Evolutionary conservation across 1,140 invertebrate species (phyloP).

Genomic region (Cotesia typhae): DNA sequence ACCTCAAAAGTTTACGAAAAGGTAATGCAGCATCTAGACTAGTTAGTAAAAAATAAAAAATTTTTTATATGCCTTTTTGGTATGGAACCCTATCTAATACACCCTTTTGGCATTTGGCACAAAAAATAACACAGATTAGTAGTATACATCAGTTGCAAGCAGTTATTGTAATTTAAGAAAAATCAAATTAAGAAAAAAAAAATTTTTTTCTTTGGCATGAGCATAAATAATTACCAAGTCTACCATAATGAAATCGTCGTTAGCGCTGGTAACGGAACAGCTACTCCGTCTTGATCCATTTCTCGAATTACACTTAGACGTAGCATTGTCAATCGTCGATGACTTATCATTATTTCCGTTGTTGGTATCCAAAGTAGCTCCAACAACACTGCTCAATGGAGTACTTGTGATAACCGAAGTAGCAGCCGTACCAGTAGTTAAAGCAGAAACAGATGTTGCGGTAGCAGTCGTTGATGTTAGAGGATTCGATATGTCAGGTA

Average conservation of each 20-base stretch:
- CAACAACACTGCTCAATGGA: slow-evolving; percentile 33
- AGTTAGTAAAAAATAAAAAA: no score
- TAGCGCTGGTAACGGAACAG: slow-evolving; percentile 68
- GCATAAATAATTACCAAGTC: slow-evolving; percentile 72
- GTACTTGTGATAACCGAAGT: slow-evolving; percentile 33
- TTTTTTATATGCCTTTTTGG: no score
- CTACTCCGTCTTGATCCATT: slow-evolving; percentile 64
- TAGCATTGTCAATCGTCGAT: slow-evolving; percentile 52
- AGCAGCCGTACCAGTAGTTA: slow-evolving; percentile 18
- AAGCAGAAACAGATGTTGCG: slow-evolving; percentile 19
- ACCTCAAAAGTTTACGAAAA: no score
- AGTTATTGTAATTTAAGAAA: neutral
- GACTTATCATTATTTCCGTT: slow-evolving; percentile 64
- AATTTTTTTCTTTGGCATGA: slow-evolving; percentile 15
- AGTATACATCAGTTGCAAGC: no score
- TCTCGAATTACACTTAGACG: slow-evolving; percentile 59
- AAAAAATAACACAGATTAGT: no score
- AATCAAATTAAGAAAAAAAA: slow-evolving; percentile 22
- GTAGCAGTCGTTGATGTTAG: slow-evolving; percentile 35
- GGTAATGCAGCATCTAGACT: no score
- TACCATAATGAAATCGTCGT: slow-evolving; percentile 80
- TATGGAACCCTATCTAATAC: no score
- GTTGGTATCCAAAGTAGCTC: slow-evolving; percentile 53
- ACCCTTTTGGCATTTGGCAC: no score
- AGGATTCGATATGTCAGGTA: slow-evolving; percentile 27